Base-by-base conservation (phyloP, 2,797 vertebrate genomes). In the Geotrypetes seraphini region DNA sequence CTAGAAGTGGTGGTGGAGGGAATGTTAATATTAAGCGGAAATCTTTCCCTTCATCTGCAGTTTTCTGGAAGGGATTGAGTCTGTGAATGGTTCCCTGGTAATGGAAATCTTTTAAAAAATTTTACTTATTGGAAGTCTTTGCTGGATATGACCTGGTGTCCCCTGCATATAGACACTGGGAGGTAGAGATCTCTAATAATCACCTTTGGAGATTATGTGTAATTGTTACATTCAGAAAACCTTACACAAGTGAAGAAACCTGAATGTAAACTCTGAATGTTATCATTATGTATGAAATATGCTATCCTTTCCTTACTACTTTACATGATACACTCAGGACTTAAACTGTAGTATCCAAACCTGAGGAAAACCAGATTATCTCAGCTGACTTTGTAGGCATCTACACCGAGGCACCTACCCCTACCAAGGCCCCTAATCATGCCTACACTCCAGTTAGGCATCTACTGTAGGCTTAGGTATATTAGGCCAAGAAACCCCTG, bases 1-100 rank as follows among this genome's bases (percentile, higher is more conserved):
- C 25, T 23, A 46, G 53, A 43, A 48, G 23, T 25, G 60, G 32
- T 16, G 38, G 57, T 61, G 68, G n/a, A n/a, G n/a, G n/a, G n/a
- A n/a, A n/a, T 63, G 44, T 35, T 43, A 18, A 35, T 28, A 22
- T 4, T 8, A 36, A 47, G 29, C 18, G 52, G 39, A 60, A 60
- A 44, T 47, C 28, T 33, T 37, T 23, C 22, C 22, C 21, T 32
- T 2, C 1, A 16, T 29, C 10, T 7, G 5, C 0, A 3, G 19
- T n/a, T 16, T 11, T 7, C 7, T 3, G n/a, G 15, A 14, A 10
- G 19, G 29, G 12, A 5, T 2, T 5, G 8, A 36, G 24, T 21
- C 23, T 13, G 3, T 5, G 20, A 22, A 16, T 19, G 23, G 22
- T 25, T 9, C 22, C 7, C 19, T 1, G 1, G 19, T n/a, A 25